Evolutionary conservation across 2,888 invertebrate genomes (phyloP), one percentile per base, ranked within the genome.

Genomic region (Ellobium chinense): DNA sequence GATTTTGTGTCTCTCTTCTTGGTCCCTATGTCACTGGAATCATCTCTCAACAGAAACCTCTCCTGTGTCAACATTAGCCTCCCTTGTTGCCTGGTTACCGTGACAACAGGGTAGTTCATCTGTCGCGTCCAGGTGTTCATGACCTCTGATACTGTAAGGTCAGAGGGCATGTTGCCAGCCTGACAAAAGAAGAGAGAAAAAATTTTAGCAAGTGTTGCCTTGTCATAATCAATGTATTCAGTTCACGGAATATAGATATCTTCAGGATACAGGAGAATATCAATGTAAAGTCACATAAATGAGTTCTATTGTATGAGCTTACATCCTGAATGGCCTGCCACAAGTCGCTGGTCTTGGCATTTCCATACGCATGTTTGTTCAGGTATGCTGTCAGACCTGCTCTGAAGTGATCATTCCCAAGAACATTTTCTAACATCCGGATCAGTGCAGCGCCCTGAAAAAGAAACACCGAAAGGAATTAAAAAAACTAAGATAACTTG

Each of bases 271-370:
- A n/a, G n/a, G n/a, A n/a, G n/a, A n/a, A n/a, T n/a, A n/a, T n/a
- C n/a, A n/a, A n/a, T n/a, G n/a, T n/a, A n/a, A n/a, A n/a, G n/a
- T n/a, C n/a, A n/a, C n/a, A n/a, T n/a, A n/a, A n/a, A n/a, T n/a
- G n/a, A n/a, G n/a, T n/a, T n/a, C n/a, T n/a, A n/a, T n/a, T 46
- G 9, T 46, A 46, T 46, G 18, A 12, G 18, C 46, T 3, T 82
- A 91, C 96, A 89, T 95, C 94, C 81, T 95, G 95, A 84, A 96
- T 94, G 56, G 95, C 95, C 69, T 94, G 94, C 98, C 98, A 98
- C 0, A 98, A 94, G 90, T 98, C 97, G 87, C 96, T 94, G 5
- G 96, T 95, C 83, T 96, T 96, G 14, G 96, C 96, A 91, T 95
- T 96, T 66, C 94, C 94, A 92, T 95, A 96, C 86, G 95, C 95